phyloP scores from a whole-genome alignment of 2,113 vertebrate genomes.

The Hystrix brachyura region DNA sequence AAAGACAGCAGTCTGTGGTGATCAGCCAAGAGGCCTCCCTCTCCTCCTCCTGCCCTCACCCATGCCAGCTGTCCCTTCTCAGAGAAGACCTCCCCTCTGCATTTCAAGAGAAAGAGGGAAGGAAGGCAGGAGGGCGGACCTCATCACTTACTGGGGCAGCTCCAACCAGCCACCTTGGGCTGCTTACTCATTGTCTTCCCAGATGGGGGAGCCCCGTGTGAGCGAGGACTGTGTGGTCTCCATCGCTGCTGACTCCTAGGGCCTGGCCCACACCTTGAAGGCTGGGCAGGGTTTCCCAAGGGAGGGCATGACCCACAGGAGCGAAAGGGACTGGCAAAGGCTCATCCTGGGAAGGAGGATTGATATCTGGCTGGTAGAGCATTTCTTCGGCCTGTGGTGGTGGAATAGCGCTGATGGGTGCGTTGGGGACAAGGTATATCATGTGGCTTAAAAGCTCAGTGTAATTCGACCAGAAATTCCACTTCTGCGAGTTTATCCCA shows the following conservation, averaged over 20 bases:
- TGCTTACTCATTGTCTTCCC: background rate
- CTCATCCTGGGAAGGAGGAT: background rate
- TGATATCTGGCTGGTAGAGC: background rate
- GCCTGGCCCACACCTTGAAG: background rate
- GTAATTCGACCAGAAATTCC: background rate
- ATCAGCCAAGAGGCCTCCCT: background rate
- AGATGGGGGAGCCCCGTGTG: background rate
- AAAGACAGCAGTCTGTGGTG: too few species aligned
- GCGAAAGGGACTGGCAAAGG: background rate
- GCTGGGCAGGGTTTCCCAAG: background rate
- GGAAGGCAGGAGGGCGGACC: too few species aligned
- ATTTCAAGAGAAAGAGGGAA: background rate
- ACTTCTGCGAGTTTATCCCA: background rate
- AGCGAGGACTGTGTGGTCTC: background rate
- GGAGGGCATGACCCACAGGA: background rate
- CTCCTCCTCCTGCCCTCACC: background rate
- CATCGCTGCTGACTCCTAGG: background rate
- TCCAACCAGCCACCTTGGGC: background rate
- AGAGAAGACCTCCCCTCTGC: too few species aligned
- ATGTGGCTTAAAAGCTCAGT: background rate
- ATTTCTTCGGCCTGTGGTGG: background rate
- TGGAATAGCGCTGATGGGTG: background rate
- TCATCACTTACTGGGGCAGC: background rate
- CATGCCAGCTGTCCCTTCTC: background rate
- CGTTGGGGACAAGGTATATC: background rate